Evolutionary conservation across 2,113 vertebrate genomes (phyloP).

Genomic region (Tragulus kanchil): DNA sequence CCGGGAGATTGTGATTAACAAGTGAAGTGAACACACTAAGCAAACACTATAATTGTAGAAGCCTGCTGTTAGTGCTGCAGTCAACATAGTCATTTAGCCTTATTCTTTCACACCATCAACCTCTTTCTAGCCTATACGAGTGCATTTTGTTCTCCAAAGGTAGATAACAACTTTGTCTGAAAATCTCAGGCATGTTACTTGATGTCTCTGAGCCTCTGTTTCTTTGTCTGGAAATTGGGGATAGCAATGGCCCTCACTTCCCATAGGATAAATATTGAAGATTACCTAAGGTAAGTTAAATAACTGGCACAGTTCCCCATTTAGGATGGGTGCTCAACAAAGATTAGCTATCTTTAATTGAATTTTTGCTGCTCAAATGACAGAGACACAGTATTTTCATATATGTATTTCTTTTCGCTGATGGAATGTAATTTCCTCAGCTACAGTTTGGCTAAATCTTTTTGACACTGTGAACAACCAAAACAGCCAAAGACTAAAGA

Average conservation of each 20-base stretch:
- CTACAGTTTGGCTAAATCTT: not conserved
- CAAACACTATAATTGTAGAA: not conserved
- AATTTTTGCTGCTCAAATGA: not conserved
- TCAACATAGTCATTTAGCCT: not conserved
- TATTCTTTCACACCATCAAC: not conserved
- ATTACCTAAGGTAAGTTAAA: not conserved
- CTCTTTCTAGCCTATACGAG: not conserved
- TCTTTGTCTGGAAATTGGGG: conserved; percentile 10
- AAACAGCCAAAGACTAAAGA: not conserved
- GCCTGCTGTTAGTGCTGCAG: not conserved
- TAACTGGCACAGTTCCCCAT: not conserved
- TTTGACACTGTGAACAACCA: not conserved
- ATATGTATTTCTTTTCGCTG: conserved; percentile 11
- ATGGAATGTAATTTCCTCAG: not conserved
- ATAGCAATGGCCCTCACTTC: not conserved
- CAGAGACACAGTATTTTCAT: not conserved
- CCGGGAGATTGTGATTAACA: not conserved
- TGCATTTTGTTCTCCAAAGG: not conserved
- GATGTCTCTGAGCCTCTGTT: not conserved
- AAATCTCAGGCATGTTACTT: not conserved
- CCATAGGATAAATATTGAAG: not conserved
- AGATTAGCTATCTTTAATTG: not conserved
- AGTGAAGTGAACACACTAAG: not conserved
- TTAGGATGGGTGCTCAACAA: not conserved
- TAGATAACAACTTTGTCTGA: too few relatives aligned